Base-by-base conservation (phyloP, 1,140 invertebrate genomes). In the Phthorimaea operculella region DNA sequence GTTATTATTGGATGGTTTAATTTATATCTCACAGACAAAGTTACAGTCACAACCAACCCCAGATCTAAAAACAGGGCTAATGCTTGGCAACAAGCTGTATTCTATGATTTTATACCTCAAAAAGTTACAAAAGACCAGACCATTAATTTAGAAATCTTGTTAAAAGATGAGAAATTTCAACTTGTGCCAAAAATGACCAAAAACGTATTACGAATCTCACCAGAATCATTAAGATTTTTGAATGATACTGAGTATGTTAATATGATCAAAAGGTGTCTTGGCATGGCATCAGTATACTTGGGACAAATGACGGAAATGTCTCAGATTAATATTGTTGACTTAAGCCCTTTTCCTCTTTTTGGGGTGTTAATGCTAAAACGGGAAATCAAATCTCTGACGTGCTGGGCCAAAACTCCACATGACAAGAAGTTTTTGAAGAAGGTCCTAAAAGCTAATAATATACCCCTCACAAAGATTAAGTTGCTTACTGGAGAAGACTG, bases 21-120 rank as follows among this genome's bases (percentile, higher is more conserved):
- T 68, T 82, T 94, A 51, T 73, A 91, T 70, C 79, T 95, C n/a
- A 89, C 91, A 67, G 87, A 91, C 14, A 85, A 89, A 44, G 88
- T 89, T 18, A 86, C 71, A 3, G 81, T 94, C 34, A 88, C 87
- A 28, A 87, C 83, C 15, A 70, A 88, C 67, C 87, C 87, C 4
- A 70, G 59, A 51, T 69, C 88, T 11, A 79, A 84, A 5, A 83
- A 82, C 9, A 70, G 80, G 53, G 84, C 87, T 18, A 88, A 87
- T 59, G 93, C 92, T 67, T 94, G 93, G 93, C 92, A 94, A 72
- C 90, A 92, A 72, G 91, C 91, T 17, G 79, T 94, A 17, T 93
- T 92, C 69, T 88, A 87, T 68, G 74, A 87, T 52, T 69, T 68
- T 36, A 57, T 83, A 77, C 82, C 82, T 33, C 71, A 67, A 17